phyloP scores from a whole-genome alignment of 1,140 invertebrate genomes.

The Drosophila quadrilineata region DNA sequence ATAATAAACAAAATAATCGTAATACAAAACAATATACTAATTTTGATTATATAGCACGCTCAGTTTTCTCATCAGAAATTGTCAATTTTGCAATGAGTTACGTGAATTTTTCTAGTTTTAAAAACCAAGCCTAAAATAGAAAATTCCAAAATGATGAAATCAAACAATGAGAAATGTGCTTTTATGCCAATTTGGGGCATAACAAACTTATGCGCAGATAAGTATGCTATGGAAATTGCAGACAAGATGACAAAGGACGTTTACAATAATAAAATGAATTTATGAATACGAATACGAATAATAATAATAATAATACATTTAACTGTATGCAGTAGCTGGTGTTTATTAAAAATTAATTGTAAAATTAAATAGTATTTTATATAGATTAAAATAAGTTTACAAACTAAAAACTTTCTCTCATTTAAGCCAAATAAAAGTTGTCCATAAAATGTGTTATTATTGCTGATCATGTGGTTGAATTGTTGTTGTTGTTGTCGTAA shows the following conservation, averaged over 20 bases:
- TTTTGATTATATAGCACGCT: constrained; percentile 42
- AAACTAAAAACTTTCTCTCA: constrained; percentile 32
- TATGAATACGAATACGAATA: constrained; percentile 3
- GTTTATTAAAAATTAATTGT: constrained; percentile 45
- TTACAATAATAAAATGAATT: constrained; percentile 10
- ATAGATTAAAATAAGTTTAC: constrained; percentile 37
- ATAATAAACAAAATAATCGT: too few relatives aligned
- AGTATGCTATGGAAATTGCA: constrained; percentile 50
- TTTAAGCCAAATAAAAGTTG: constrained; percentile 30
- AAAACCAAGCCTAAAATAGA: constrained; percentile 69
- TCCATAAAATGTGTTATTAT: neutral
- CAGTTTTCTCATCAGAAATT: constrained; percentile 5
- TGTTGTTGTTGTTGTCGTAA: constrained; percentile 18
- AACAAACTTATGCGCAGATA: constrained; percentile 51
- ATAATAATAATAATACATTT: constrained; percentile 41
- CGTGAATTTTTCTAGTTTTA: constrained; percentile 67
- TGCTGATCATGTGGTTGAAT: neutral
- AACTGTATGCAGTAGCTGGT: constrained; percentile 38
- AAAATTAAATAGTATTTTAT: constrained; percentile 38
- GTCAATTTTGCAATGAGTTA: constrained; percentile 16
- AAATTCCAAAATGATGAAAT: constrained; percentile 52
- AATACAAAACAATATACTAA: constrained; percentile 20
- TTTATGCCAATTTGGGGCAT: constrained; percentile 23
- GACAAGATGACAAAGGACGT: constrained; percentile 14
- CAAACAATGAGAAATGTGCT: constrained; percentile 1